phyloP scores from a whole-genome alignment of 2,797 vertebrate genomes.

The Eidolon dupreanum region DNA sequence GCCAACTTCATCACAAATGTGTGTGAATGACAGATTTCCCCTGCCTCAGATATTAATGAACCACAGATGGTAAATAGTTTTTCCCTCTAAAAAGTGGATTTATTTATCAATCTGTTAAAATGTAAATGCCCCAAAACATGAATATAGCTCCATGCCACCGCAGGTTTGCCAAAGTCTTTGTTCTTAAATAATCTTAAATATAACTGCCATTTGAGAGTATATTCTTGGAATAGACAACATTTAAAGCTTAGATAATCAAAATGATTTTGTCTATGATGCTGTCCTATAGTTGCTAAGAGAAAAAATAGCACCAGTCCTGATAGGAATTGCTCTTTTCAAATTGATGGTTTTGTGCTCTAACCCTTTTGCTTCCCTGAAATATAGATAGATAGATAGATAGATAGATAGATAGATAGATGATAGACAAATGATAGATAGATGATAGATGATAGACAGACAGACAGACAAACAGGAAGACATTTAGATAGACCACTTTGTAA shows the following conservation, averaged over 20 bases:
- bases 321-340: neutral
- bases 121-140: constrained; percentile 36
- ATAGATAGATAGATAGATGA: neutral
- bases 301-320: neutral
- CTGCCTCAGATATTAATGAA: constrained; percentile 51
- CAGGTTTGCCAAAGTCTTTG: constrained; percentile 54
- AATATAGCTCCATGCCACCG: neutral
- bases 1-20: constrained; percentile 56
- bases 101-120: constrained; percentile 65
- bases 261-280: constrained; percentile 1
- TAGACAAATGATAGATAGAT: neutral
- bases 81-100: constrained; percentile 59
- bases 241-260: neutral
- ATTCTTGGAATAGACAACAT: neutral
- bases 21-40: constrained; percentile 38
- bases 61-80: constrained; percentile 53
- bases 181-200: constrained; percentile 48
- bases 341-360: neutral
- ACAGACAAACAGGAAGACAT: neutral
- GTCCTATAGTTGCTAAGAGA: neutral
- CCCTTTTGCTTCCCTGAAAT: neutral
- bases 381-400: neutral
- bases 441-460: no score
- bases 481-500: neutral
- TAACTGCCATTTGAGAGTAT: constrained; percentile 17